phyloP scores from a whole-genome alignment of 2,113 vertebrate genomes.

The Sprattus sprattus region DNA sequence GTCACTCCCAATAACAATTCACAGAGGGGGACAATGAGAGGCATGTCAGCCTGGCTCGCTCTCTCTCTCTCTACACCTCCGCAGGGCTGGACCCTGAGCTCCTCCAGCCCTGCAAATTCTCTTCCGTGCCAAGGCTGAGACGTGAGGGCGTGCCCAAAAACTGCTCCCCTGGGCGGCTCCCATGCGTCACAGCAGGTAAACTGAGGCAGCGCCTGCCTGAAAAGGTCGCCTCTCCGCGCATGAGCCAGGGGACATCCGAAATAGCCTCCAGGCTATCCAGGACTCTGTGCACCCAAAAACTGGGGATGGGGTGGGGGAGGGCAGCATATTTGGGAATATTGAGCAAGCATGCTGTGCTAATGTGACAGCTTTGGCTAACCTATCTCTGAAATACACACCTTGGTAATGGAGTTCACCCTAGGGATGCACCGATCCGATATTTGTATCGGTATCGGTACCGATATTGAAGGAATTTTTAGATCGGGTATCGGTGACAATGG shows the following conservation, averaged over 20 bases:
- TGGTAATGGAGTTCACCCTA: conserved; percentile 7
- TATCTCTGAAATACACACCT: not conserved
- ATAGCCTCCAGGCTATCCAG: not conserved
- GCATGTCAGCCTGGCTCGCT: not conserved
- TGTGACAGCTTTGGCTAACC: not conserved
- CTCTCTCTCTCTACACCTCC: not conserved
- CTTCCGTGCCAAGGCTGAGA: not conserved
- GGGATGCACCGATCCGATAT: too few species aligned
- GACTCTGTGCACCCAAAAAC: not conserved
- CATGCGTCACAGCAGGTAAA: not conserved
- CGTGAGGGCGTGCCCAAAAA: not conserved
- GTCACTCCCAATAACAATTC: not conserved
- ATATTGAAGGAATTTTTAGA: too few species aligned
- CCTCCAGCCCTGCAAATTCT: not conserved
- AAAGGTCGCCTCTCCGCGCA: not conserved
- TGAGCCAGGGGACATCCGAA: not conserved
- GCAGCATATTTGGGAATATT: not conserved
- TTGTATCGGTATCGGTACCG: too few species aligned
- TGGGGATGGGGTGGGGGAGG: not conserved
- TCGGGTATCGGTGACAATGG: too few species aligned
- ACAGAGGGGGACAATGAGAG: not conserved
- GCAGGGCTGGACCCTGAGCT: not conserved
- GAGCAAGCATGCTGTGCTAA: not conserved
- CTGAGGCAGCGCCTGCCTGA: not conserved
- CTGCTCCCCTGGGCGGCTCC: not conserved